Evolutionary conservation across 2,113 vertebrate species (phyloP), one percentile per base, ranked within the genome.

Genomic region (Tragelaphus scriptus): DNA sequence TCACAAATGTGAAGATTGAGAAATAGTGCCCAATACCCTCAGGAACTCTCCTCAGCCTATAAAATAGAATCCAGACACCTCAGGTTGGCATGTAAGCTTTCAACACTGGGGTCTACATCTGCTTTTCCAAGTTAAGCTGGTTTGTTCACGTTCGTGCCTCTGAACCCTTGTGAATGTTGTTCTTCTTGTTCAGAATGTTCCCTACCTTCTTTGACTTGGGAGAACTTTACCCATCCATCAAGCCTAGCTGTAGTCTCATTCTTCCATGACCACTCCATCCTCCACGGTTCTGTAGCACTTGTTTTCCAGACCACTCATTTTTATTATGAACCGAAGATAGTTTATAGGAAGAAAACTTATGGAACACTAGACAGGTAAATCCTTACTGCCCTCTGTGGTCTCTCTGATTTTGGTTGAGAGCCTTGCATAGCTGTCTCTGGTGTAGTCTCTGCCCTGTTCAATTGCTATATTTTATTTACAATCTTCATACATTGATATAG

Each of bases 401-500:
- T 59, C 58, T 95, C 65, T 90, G 77, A 86, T 85, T 88, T 85
- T 47, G 56, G 25, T 26, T 82, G 59, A 68, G 40, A 82, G 79
- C 40, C 44, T 79, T 47, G 14, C 56, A 81, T 51, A 84, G 59
- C 40, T 94, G 2, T 92, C 30, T 85, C 81, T 93, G 47, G 25
- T 81, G 12, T 49, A 49, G 30, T 77, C 81, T 75, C 89, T 91
- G 86, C 94, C 88, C 75, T 49, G 58, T 96, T 85, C 61, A 91
- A 21, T 91, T 79, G 75, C 91, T 93, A 28, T n/a, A 15, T 94
- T 94, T 96, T 94, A 59, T 91, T 95, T 95, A 56, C 21, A 44
- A 17, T 94, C 94, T 94, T 90, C 21, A 2, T 85, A 36, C 25
- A 8, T 2, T 11, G 6, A 71, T 14, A 15, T 53, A 79, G 80